A percentile compares a stretch with the other conserved stretches of the same genome.
These are phyloP conservation scores for Enhydra lutris DNA, from an alignment of 2,113 vertebrate genomes.

Conservation along the genomic window DNA sequence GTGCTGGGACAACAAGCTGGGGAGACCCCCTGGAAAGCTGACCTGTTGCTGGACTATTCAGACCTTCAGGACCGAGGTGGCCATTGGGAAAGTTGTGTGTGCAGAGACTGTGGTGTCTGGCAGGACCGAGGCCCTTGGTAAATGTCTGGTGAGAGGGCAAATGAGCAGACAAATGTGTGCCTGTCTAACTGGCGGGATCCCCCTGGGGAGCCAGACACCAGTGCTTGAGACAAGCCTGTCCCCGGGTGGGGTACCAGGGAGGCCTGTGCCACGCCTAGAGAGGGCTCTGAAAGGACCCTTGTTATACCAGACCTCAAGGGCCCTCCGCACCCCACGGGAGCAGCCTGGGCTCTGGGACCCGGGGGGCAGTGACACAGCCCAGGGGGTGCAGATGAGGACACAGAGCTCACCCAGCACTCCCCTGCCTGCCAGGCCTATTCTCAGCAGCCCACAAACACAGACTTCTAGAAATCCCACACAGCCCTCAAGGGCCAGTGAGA, in stretches of 20 bases:
- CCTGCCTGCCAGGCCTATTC: not conserved
- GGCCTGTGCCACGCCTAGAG: not conserved
- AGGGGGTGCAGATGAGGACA: rapidly evolving
- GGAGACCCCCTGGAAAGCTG: not conserved
- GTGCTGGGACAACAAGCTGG: rapidly evolving
- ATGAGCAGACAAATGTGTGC: not conserved
- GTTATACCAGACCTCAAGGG: not conserved
- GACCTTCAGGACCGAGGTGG: too few species aligned
- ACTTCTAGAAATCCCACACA: not conserved
- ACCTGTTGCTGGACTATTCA: not conserved
- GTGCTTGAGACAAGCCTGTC: not conserved
- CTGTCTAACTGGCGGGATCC: not conserved
- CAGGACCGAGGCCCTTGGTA: not conserved
- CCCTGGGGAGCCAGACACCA: not conserved
- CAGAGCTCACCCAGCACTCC: rapidly evolving
- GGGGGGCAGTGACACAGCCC: not conserved
- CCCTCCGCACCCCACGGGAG: not conserved
- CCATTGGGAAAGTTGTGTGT: not conserved
- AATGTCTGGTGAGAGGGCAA: not conserved
- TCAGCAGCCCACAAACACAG: rapidly evolving
- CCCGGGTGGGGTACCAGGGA: not conserved
- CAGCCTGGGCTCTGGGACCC: not conserved
- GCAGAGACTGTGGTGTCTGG: not conserved
- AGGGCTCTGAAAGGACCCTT: not conserved
- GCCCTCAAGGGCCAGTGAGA: not conserved